Evolutionary conservation across 2,888 invertebrate species (phyloP), one percentile per base, ranked within the genome.

Genomic region (Pimpla rufipes): DNA sequence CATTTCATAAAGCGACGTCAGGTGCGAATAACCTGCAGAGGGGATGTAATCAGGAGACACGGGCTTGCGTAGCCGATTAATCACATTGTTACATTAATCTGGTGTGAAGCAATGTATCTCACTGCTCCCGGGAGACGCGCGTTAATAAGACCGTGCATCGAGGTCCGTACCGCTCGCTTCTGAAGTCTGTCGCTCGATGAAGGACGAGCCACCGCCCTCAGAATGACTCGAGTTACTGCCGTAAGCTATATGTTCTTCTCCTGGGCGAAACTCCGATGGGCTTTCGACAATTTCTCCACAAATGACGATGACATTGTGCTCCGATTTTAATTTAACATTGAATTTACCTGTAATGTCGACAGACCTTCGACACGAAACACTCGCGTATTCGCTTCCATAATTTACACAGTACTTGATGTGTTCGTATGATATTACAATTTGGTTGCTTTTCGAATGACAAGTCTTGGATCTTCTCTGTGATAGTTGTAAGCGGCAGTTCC

Each of bases 1-100:
- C n/a, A n/a, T n/a, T n/a, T n/a, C n/a, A n/a, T n/a, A n/a, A n/a
- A n/a, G n/a, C n/a, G n/a, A n/a, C n/a, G n/a, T n/a, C n/a, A n/a
- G n/a, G n/a, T n/a, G n/a, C n/a, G n/a, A n/a, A n/a, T n/a, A n/a
- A 47, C 8, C 23, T 7, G 67, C 23, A 29, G 23, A 10, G 67
- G 29, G 37, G 6, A 45, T 83, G 81, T 84, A 85, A 87, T 88
- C 87, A 85, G 83, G 83, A 85, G 83, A 84, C 79, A 79, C 79
- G 85, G 83, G 87, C 78, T 81, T 82, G 79, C 85, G 74, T 18
- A 35, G 70, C 81, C 86, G 87, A 89, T 90, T 90, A 89, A 90
- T 90, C 88, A 89, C 87, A 86, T 86, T 85, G 86, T 89, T 86
- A 87, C 87, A 85, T 89, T 88, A 89, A 90, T 88, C 87, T 85